A percentile compares a stretch with the other conserved stretches of the same genome.
phyloP scores from a whole-genome alignment of 2,113 vertebrate species.

The Saccopteryx bilineata region DNA sequence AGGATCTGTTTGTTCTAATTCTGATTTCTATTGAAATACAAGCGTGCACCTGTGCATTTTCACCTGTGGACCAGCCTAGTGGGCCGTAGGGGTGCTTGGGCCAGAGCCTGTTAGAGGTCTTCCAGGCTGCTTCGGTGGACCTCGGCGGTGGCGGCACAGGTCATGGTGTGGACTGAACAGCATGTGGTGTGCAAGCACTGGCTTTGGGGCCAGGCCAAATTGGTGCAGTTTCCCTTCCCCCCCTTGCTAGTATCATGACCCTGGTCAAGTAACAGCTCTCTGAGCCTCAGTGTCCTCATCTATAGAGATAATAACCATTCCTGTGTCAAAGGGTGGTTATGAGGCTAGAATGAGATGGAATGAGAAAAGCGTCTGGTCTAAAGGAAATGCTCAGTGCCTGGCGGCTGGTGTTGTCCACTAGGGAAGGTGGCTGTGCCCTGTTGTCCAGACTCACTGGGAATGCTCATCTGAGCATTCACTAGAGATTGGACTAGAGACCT shows the following conservation, averaged over 20 bases:
- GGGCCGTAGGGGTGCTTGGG: not conserved
- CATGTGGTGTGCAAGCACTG: not conserved
- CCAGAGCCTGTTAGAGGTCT: not conserved
- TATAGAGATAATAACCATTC: not conserved
- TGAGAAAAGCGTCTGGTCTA: not conserved
- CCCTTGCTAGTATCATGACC: not conserved
- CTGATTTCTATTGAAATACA: not conserved
- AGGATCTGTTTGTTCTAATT: not conserved
- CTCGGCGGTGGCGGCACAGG: not conserved
- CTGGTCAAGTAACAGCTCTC: not conserved
- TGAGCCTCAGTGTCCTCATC: conserved; percentile 25
- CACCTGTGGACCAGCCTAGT: not conserved
- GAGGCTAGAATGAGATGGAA: not conserved
- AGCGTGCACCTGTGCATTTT: not conserved
- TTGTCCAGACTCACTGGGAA: not conserved
- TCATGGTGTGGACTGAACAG: not conserved
- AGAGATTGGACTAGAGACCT: not conserved
- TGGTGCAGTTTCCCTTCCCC: not conserved
- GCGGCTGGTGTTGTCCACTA: not conserved
- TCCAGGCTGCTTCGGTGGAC: not conserved
- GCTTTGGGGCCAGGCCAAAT: not conserved
- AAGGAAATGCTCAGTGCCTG: not conserved
- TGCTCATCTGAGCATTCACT: not conserved
- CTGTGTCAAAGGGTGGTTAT: not conserved
- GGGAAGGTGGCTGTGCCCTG: not conserved